Base-by-base conservation (phyloP, 2,797 vertebrate species). In the Alauda arvensis region DNA sequence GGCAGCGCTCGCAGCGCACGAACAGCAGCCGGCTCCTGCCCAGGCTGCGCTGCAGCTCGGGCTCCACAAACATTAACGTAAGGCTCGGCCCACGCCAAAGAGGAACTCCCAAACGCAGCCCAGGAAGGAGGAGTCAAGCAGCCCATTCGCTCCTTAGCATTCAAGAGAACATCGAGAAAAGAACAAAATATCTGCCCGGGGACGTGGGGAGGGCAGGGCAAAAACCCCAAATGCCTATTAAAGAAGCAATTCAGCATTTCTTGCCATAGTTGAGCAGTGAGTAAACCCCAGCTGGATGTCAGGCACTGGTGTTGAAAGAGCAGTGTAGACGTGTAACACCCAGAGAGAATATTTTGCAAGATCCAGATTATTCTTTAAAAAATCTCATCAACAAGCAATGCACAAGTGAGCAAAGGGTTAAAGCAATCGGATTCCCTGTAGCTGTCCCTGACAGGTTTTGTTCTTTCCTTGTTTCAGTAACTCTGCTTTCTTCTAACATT, bases 131-230 rank as follows among this genome's bases (percentile, higher is more conserved):
- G 42, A 52, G 75, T 4, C 87, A 67, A 49, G 46, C 11, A 3
- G 53, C 0, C 0, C 3, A 12, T 19, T 53, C 14, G 18, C 19
- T 63, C 23, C 31, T 66, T 14, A 4, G 6, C 37, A 3, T 0
- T 26, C 53, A 20, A 39, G 18, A 43, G 40, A 49, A 78, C 40
- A 28, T 18, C 21, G 8, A 56, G 60, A 31, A 82, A 56, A 67
- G 63, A 59, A 52, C 9, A 25, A 69, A 84, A 9, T 8, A 63
- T 20, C 76, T 74, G 61, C 72, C 43, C 29, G 46, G 43, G 71
- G 34, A 83, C 3, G 18, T 4, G 2, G 14, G 33, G 39, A 43
- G 25, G 24, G 39, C 18, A 76, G 43, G 6, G 7, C 14, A 12
- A 18, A 40, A 37, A 51, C 13, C 3, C 5, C 0, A 0, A 76